phyloP scores from a whole-genome alignment of 2,888 invertebrate genomes.

The Hedya salicella region DNA sequence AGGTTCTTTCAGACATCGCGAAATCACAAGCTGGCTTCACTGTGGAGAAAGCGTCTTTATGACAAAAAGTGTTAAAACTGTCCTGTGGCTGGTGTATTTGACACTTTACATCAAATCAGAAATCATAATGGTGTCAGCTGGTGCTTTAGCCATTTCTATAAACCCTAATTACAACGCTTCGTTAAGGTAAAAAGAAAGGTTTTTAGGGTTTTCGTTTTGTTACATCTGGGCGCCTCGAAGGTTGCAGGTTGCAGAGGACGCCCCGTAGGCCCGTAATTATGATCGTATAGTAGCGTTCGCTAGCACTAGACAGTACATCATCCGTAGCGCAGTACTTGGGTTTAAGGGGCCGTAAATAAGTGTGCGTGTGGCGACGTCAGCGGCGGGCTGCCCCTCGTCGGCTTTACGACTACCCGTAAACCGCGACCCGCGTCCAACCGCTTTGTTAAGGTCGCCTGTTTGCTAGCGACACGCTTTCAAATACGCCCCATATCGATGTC shows the following conservation, averaged over 20 bases:
- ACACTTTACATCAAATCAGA: too few relatives aligned
- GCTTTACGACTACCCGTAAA: slow-evolving; percentile 58
- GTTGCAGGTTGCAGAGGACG: too few relatives aligned
- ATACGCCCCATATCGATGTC: slow-evolving; percentile 31
- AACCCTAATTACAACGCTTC: too few relatives aligned
- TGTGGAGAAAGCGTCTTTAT: too few relatives aligned
- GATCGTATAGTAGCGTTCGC: slow-evolving; percentile 14
- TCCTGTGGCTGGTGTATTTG: too few relatives aligned
- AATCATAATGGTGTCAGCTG: too few relatives aligned
- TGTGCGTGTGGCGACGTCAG: slow-evolving; percentile 54
- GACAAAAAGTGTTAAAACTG: too few relatives aligned
- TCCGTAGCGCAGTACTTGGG: slow-evolving; percentile 56
- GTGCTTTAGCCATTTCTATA: too few relatives aligned
- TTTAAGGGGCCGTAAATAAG: slow-evolving; percentile 65
- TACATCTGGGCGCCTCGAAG: slow-evolving; percentile 5
- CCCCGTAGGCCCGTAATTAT: too few relatives aligned
- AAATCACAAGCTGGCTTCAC: too few relatives aligned
- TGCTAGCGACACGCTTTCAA: slow-evolving; percentile 46
- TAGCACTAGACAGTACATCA: slow-evolving; percentile 40
- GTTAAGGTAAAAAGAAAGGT: background rate
- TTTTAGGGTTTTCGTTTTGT: too few relatives aligned
- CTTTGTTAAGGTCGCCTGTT: slow-evolving; percentile 45
- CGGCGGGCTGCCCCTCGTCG: slow-evolving; percentile 55
- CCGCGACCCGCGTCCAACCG: slow-evolving; percentile 44
- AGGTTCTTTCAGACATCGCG: too few relatives aligned